Conservation (phyloP, 2,888 invertebrate species). For the Acronicta alni region DNA sequence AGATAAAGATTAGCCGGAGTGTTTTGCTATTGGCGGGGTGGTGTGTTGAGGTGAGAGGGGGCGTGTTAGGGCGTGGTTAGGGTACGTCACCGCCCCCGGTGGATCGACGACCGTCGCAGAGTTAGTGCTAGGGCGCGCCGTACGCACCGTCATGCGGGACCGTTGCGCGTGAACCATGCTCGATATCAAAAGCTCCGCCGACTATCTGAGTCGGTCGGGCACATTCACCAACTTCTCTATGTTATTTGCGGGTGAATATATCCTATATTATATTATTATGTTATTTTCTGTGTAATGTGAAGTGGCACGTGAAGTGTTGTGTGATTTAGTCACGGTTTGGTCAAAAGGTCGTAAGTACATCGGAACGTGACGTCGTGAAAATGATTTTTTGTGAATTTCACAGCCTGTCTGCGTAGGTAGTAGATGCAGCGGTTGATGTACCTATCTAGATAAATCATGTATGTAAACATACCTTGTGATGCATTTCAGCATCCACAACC, state of each 20-base stretch:
- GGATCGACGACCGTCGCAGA: slow-evolving; percentile 21
- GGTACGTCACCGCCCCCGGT: slow-evolving; percentile 57
- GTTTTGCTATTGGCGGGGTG: slow-evolving; percentile 83
- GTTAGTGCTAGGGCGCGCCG: slow-evolving; percentile 62
- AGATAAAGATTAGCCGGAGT: slow-evolving; percentile 88
- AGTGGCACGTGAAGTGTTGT: slow-evolving; percentile 65
- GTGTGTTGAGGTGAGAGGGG: slow-evolving; percentile 68
- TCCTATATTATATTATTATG: slow-evolving; percentile 44
- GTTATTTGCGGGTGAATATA: slow-evolving; percentile 96
- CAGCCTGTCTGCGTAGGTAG: neutral
- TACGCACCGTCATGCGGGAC: slow-evolving; percentile 73
- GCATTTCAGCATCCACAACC: too few relatives aligned
- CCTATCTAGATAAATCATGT: neutral
- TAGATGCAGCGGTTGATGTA: neutral
- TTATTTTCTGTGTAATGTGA: slow-evolving; percentile 65
- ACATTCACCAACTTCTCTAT: slow-evolving; percentile 98
- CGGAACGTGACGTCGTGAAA: slow-evolving; percentile 11
- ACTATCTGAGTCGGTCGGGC: slow-evolving; percentile 96
- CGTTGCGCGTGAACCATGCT: slow-evolving; percentile 91
- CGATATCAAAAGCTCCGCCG: slow-evolving; percentile 97
- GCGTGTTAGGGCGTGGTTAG: slow-evolving; percentile 73
- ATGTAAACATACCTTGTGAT: too few relatives aligned
- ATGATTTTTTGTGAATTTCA: neutral
- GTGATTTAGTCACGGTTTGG: slow-evolving; percentile 46
- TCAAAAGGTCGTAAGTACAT: slow-evolving; percentile 63